These are phyloP conservation scores for Luperina testacea DNA, from an alignment of 2,888 invertebrate genomes.

Conservation along the genomic window DNA sequence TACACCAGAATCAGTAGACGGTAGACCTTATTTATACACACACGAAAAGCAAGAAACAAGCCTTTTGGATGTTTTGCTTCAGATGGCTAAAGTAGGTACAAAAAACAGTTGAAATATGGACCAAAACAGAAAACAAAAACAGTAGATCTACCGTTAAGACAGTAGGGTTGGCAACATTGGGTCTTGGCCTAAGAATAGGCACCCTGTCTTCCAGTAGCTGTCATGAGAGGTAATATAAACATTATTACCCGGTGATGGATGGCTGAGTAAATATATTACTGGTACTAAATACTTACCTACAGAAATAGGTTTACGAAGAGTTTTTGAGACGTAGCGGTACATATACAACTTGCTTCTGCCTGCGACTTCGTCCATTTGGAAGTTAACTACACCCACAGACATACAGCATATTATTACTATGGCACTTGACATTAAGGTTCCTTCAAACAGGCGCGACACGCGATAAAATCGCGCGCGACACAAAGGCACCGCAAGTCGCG, in stretches of 20 bases:
- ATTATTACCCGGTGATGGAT: constrained; percentile 31
- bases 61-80: neutral
- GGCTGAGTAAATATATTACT: neutral
- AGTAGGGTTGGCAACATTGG: neutral
- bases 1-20: neutral
- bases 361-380: too few relatives aligned
- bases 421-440: too few relatives aligned
- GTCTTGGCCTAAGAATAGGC: constrained; percentile 41
- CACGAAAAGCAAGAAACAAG: neutral
- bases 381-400: neutral
- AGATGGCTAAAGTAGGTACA: neutral
- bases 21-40: neutral
- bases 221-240: constrained; percentile 27
- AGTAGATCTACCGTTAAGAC: neutral
- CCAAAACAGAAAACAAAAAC: neutral
- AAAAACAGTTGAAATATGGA: neutral
- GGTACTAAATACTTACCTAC: neutral
- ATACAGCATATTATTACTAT: neutral
- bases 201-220: constrained; percentile 38
- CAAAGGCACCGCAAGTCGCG: too few relatives aligned
- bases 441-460: too few relatives aligned
- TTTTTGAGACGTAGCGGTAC: too few relatives aligned
- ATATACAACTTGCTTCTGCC: too few relatives aligned
- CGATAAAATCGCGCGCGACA: too few relatives aligned
- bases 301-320: neutral